Base-by-base conservation (phyloP, 2,797 vertebrate species). In the Poecilia wingei region DNA sequence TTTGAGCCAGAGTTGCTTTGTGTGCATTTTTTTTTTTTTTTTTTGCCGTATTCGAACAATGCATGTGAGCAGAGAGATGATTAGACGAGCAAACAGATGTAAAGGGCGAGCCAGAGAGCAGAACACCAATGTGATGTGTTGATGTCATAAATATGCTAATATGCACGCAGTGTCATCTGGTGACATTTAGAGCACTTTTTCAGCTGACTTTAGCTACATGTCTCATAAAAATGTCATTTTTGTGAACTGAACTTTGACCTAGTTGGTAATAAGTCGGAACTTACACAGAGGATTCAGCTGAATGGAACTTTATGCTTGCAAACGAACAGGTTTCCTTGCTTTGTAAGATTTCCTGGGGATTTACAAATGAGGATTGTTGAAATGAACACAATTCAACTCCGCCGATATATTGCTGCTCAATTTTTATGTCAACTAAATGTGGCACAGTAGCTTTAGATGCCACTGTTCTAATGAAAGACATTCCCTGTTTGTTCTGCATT, bases 311-410 rank as follows among this genome's bases (percentile, higher is more conserved):
- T 36, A 33, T 51, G 36, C 31, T 53, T 73, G 20, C 72, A 73
- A 43, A 69, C 13, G 5, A 43, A 43, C 10, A n/a, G 4, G 41
- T 45, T 70, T 70, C 68, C 68, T 70, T 28, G 25, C 6, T 43
- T 45, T 70, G 68, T 68, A 25, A 25, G 36, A 36, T 70, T 46
- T 70, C 68, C 68, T 70, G 43, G n/a, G 68, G n/a, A 70, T 70
- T 70, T 45, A 69, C 25, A 18, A 25, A 51, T 43, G 25, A 70
- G 41, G 28, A 61, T 61, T 70, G 43, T 46, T 45, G 68, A 70
- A 70, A 70, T 45, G 13, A 46, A 70, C 43, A 46, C 43, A 70
- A 70, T 46, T n/a, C 25, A 28, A 28, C 41, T 45, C n/a, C 13
- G 8, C 25, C 1, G 13, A 70, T n/a, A 46, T n/a, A 28, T 10